Evolutionary conservation across 2,797 vertebrate genomes (phyloP).

Genomic region (Syndactyla subalaris): DNA sequence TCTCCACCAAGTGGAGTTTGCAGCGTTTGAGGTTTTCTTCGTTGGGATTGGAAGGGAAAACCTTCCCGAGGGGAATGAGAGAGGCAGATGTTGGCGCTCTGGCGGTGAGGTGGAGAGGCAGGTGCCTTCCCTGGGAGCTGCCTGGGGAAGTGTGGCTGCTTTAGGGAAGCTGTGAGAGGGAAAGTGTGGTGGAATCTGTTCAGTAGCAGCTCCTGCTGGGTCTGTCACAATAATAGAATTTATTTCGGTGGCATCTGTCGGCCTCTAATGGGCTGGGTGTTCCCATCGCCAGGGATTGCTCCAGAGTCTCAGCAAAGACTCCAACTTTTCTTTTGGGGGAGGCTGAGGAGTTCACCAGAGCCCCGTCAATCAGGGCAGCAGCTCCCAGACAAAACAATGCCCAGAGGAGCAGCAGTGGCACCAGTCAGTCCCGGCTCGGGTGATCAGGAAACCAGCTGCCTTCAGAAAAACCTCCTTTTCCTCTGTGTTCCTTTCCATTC

Average conservation of each 20-base stretch:
- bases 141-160: not conserved
- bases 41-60: not conserved
- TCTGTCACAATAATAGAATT: conserved; percentile 44
- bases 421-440: not conserved
- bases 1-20: not conserved
- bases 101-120: not conserved
- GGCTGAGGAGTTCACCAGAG: not conserved
- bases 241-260: conserved; percentile 29
- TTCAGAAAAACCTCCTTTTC: not conserved
- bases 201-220: conserved; percentile 35
- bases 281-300: not conserved
- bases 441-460: not conserved
- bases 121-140: not conserved
- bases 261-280: conserved; percentile 22
- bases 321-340: not conserved
- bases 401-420: not conserved
- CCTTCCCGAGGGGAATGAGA: not conserved
- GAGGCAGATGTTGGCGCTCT: not conserved
- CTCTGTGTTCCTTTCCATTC: not conserved
- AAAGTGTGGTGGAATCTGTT: not conserved
- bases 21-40: not conserved
- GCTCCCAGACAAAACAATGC: not conserved
- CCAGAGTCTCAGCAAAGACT: not conserved
- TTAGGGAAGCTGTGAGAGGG: not conserved
- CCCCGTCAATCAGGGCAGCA: not conserved